Evolutionary conservation across 2,797 vertebrate genomes (phyloP), one percentile per base, ranked within the genome.

Genomic region (Pristis pectinata): DNA sequence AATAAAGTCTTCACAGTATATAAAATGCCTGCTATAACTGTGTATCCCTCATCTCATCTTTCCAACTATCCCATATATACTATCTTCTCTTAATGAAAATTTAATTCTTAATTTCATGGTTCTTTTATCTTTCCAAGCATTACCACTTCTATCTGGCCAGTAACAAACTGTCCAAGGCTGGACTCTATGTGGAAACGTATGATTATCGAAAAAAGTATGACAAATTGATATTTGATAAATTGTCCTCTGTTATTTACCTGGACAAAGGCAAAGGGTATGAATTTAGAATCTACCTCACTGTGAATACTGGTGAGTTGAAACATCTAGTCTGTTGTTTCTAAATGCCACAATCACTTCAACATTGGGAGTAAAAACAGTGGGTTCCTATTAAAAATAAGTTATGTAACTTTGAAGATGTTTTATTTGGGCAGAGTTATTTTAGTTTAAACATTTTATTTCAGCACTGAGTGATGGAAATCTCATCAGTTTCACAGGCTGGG

Each of bases 71-170:
- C 27, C 3, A 49, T 27, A 30, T n/a, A 89, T 19, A 91, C 41
- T 5, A 74, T 27, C 70, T 9, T 72, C 22, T 9, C 22, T 3
- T 15, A 53, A 44, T 93, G 67, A 74, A 70, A 53, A 17, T 44
- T 27, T 0, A 27, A 27, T 93, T 53, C 72, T 72, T 30, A 34
- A 44, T 53, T 44, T 92, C 17, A 64, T 37, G 9, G 1, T 30
- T 49, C 61, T 30, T 30, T 70, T 22, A 37, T 74, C 13, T 72
- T 53, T 30, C 67, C 67, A n/a, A 97, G 97, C 95, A 96, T 93
- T 97, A 96, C 93, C 96, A 95, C 95, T 95, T 95, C 67, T 97
- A 96, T 91, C 92, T 96, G 95, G 95, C 96, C 1, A 97, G 96
- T 95, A 97, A 96, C 94, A n/a, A 95, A 93, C 93, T 61, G 49